Evolutionary conservation across 2,888 invertebrate genomes (phyloP), one percentile per base, ranked within the genome.

Genomic region (Amblyteles armatorius): DNA sequence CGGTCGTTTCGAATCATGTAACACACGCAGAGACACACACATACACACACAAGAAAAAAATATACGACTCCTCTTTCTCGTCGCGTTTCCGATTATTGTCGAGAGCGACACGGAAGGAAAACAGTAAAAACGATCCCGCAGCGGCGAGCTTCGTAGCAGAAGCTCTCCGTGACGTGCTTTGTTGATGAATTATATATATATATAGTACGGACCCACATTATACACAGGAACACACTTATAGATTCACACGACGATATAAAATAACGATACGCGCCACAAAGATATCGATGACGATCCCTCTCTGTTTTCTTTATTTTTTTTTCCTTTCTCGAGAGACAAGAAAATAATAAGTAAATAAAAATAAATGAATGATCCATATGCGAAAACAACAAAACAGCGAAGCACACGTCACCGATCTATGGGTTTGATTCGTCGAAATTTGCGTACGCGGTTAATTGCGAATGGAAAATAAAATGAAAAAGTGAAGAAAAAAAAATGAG

Each of bases 1-100:
- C 74, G 26, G 44, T 81, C 78, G 78, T 84, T 73, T 72, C 73
- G 65, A 81, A 84, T 78, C 74, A 78, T 71, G 63, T 63, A 74
- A 73, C 63, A 78, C 33, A 74, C 55, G 69, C 71, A 65, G 26
- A 74, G 0, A 65, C 19, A 50, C 33, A 40, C 19, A 67, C 57
- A 60, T 19, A 50, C n/a, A 26, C 50, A 55, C 26, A 60, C 33
- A 78, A 26, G 13, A 22, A 44, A 36, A 40, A 68, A 13, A 26
- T 13, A 71, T 11, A 71, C 16, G 3, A 40, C 44, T 71, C 76
- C 50, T 68, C 77, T 78, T 78, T 81, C 74, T 74, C 81, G 36
- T 74, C 65, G 73, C 73, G 67, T 60, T 74, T 81, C 69, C 73
- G 80, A 55, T 71, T 22, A 60, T 57, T 5, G 65, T 44, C 52